These are phyloP conservation scores for Chloroclysta siterata DNA, from an alignment of 2,888 invertebrate genomes.

Conservation along the genomic window DNA sequence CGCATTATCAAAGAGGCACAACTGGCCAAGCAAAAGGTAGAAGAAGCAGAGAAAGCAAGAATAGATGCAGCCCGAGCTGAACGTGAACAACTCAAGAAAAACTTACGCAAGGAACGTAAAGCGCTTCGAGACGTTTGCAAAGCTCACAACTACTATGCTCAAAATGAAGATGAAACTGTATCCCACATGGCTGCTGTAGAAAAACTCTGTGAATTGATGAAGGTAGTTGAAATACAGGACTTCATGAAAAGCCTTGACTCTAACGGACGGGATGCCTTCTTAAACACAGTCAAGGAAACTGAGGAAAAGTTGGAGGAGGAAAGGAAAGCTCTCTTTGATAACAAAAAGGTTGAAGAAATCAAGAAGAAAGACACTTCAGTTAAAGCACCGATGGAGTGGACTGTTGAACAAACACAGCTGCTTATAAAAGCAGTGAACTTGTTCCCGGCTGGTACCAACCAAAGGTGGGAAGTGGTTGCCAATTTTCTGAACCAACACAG, in stretches of 20 bases:
- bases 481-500: slow-evolving; percentile 97
- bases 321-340: slow-evolving; percentile 86
- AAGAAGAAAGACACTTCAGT: slow-evolving; percentile 75
- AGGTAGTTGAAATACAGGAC: slow-evolving; percentile 89
- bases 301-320: slow-evolving; percentile 92
- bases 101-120: slow-evolving; percentile 94
- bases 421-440: slow-evolving; percentile 98
- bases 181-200: slow-evolving; percentile 96
- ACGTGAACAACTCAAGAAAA: slow-evolving; percentile 93
- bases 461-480: slow-evolving; percentile 97
- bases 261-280: slow-evolving; percentile 87
- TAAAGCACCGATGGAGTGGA: slow-evolving; percentile 89
- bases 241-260: slow-evolving; percentile 88
- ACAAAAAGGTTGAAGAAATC: slow-evolving; percentile 75
- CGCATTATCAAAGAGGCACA: slow-evolving; percentile 89
- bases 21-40: slow-evolving; percentile 90
- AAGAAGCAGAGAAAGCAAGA: slow-evolving; percentile 92
- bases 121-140: slow-evolving; percentile 91
- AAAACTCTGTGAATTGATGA: slow-evolving; percentile 93
- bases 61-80: slow-evolving; percentile 93
- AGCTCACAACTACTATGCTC: slow-evolving; percentile 91
- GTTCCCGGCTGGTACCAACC: slow-evolving; percentile 97
- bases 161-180: slow-evolving; percentile 89
- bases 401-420: slow-evolving; percentile 92
- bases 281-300: slow-evolving; percentile 88